Conservation (phyloP, 2,888 invertebrate species). For the Hemicrepidius hirtus region DNA sequence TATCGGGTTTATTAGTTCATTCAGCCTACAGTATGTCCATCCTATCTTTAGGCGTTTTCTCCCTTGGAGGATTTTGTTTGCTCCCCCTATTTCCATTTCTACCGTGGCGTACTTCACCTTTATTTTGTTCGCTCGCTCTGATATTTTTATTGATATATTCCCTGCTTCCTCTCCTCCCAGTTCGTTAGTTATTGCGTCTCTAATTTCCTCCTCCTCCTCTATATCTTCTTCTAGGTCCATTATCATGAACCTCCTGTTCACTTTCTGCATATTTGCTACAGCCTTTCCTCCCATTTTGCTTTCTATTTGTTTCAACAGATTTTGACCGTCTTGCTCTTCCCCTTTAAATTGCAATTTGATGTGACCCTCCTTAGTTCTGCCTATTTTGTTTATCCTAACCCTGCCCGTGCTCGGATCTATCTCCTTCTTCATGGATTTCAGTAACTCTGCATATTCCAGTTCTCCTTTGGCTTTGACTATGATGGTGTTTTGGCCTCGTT, state of each 20-base stretch:
- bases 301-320: background rate
- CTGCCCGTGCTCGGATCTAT: background rate
- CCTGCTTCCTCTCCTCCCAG: background rate
- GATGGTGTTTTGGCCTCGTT: background rate
- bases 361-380: background rate
- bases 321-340: background rate
- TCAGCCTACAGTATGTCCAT: background rate
- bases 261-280: background rate
- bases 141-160: too few species aligned
- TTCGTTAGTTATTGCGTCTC: background rate
- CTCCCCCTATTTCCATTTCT: background rate
- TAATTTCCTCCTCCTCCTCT: background rate
- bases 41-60: too few species aligned
- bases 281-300: background rate
- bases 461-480: background rate
- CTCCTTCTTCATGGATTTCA: background rate
- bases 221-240: background rate
- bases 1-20: background rate
- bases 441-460: background rate
- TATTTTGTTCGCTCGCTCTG: background rate
- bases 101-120: background rate
- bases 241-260: background rate
- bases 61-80: too few species aligned
- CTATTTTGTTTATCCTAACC: background rate
- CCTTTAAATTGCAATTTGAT: background rate